Evolutionary conservation across 2,797 vertebrate genomes (phyloP).

Genomic region (Sebastiscus albofasciatus): DNA sequence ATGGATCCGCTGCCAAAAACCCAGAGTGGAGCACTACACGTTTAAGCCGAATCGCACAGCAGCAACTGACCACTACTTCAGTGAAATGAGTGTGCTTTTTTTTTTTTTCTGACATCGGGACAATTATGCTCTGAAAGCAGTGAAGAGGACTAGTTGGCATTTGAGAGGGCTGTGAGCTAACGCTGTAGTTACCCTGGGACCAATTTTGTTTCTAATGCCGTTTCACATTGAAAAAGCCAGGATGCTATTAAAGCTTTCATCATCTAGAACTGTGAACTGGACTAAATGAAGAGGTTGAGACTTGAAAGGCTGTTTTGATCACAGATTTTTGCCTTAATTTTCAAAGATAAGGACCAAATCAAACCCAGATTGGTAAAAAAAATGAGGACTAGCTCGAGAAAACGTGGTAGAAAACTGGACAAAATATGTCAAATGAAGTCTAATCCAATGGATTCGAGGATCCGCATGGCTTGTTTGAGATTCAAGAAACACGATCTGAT

Average conservation of each 20-base stretch:
- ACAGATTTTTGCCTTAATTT: neutral
- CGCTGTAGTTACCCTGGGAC: neutral
- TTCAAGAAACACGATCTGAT: neutral
- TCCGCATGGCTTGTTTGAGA: neutral
- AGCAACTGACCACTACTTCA: neutral
- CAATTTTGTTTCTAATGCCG: neutral
- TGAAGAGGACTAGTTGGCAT: neutral
- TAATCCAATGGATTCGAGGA: neutral
- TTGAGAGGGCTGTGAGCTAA: neutral
- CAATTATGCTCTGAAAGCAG: neutral
- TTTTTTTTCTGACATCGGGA: neutral
- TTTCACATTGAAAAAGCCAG: neutral
- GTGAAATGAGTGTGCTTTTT: neutral
- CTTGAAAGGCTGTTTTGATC: neutral
- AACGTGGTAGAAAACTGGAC: neutral
- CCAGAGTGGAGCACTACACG: neutral
- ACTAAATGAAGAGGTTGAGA: constrained; percentile 3
- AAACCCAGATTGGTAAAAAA: neutral
- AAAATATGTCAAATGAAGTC: neutral
- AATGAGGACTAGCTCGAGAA: constrained; percentile 8
- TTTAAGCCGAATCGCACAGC: neutral
- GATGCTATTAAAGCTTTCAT: neutral
- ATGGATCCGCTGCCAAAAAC: constrained; percentile 7
- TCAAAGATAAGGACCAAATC: neutral
- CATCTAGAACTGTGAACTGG: neutral